Evolutionary conservation across 2,888 invertebrate species (phyloP).

Genomic region (Kryphioiulus occultus): DNA sequence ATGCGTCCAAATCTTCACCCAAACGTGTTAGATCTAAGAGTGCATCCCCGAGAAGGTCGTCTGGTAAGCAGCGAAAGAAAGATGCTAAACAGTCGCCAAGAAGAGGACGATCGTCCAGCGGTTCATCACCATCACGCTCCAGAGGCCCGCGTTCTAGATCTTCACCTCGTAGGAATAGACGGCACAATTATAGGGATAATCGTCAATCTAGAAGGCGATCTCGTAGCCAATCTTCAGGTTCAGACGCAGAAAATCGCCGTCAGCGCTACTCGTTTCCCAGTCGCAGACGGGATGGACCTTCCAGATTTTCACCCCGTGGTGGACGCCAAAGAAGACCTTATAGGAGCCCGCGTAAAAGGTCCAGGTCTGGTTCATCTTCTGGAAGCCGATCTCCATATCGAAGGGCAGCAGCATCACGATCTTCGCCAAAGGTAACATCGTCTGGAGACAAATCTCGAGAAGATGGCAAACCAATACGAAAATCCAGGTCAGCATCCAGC

Average conservation of each 20-base stretch:
- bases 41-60: slow-evolving; percentile 37
- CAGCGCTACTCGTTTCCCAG: background rate
- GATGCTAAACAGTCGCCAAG: slow-evolving; percentile 38
- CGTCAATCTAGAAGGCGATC: slow-evolving; percentile 41
- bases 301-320: slow-evolving; percentile 47
- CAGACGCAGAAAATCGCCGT: slow-evolving; percentile 13
- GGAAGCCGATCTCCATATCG: slow-evolving; percentile 32
- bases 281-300: slow-evolving; percentile 22
- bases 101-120: slow-evolving; percentile 37
- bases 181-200: slow-evolving; percentile 37
- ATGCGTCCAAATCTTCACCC: slow-evolving; percentile 25
- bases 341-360: background rate
- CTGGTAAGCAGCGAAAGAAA: slow-evolving; percentile 25
- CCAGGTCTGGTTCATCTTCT: slow-evolving; percentile 37
- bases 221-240: slow-evolving; percentile 43
- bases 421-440: background rate
- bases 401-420: background rate
- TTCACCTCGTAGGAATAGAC: slow-evolving; percentile 39
- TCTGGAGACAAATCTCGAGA: slow-evolving; percentile 10
- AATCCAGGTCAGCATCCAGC: slow-evolving; percentile 10
- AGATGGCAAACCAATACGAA: background rate
- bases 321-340: background rate
- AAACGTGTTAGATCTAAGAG: slow-evolving; percentile 39
- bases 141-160: slow-evolving; percentile 39
- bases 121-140: slow-evolving; percentile 43